Percentiles rank a stretch among this genome's conserved stretches.
These are phyloP conservation scores for Tetragonula carbonaria DNA, from an alignment of 2,888 invertebrate species.

Conservation along the genomic window DNA sequence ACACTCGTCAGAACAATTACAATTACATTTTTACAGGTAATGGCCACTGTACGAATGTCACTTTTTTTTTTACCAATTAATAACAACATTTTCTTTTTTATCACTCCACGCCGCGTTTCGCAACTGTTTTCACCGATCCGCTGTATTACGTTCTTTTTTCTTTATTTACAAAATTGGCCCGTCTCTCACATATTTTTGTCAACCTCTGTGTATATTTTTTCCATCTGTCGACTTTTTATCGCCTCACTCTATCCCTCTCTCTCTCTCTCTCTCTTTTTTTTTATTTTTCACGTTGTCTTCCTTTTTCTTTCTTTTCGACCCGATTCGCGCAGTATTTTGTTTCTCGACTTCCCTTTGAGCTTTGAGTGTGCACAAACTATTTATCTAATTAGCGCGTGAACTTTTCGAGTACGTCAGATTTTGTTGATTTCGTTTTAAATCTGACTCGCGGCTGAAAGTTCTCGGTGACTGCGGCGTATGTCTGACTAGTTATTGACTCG, in stretches of 20 bases:
- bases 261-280: not conserved
- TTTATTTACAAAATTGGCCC: not conserved
- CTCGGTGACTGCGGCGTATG: too few species aligned
- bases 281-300: not conserved
- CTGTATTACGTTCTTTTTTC: not conserved
- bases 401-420: not conserved
- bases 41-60: not conserved
- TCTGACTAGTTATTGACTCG: not conserved
- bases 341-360: not conserved
- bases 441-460: too few species aligned
- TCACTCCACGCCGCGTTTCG: too few species aligned
- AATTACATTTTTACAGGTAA: not conserved
- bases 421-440: not conserved
- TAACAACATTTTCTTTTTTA: not conserved
- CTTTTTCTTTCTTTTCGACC: too few species aligned
- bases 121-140: slow-evolving; percentile 7
- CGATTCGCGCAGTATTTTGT: not conserved
- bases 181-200: not conserved
- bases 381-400: not conserved
- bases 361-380: not conserved
- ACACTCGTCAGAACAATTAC: too few species aligned
- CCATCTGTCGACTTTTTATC: not conserved
- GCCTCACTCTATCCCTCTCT: not conserved
- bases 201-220: not conserved
- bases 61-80: not conserved